Evolutionary conservation across 2,797 vertebrate genomes (phyloP), one percentile per base, ranked within the genome.

Genomic region (Trichosurus vulpecula): DNA sequence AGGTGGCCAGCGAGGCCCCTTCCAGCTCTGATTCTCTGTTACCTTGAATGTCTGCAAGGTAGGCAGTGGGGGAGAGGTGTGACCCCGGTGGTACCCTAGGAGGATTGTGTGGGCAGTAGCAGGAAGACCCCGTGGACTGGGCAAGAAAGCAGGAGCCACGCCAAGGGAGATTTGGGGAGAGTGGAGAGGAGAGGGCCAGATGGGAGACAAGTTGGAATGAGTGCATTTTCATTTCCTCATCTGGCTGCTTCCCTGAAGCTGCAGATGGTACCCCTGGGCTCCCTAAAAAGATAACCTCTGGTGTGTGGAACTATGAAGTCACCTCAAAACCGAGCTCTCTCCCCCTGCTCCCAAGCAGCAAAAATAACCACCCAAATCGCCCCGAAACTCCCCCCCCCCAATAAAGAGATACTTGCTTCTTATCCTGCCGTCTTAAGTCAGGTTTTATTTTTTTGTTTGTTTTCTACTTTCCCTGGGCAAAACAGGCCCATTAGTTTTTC

Each of bases 401-500:
- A 4, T 0, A 9, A 89, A 56, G 92, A 55, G 90, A 10, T 25
- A 47, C 22, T 1, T 5, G 9, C 13, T 0, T 4, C 57, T 54
- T 16, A 2, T 31, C 92, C 96, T 54, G 14, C 96, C 91, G 90
- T 94, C 30, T 91, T 3, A 52, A 1, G 27, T 55, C 74, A 66
- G 54, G 27, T 66, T 74, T 97, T 95, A 93, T 96, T 95, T 95
- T 96, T 97, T 90, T 94, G 89, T 96, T 95, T 96, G 96, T 95
- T 97, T 97, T 95, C 81, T 94, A 95, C 94, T 58, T 97, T 96
- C 93, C 90, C 91, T 53, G 5, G 6, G 96, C 95, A 97, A 97
- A 97, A 96, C 96, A 95, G 52, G 53, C 96, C 97, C 93, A 96
- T 97, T 96, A 93, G 54, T 93, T 97, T 95, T 96, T 95, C 96